Conservation (phyloP, 1,140 invertebrate species). For the Bicyclus anynana region DNA sequence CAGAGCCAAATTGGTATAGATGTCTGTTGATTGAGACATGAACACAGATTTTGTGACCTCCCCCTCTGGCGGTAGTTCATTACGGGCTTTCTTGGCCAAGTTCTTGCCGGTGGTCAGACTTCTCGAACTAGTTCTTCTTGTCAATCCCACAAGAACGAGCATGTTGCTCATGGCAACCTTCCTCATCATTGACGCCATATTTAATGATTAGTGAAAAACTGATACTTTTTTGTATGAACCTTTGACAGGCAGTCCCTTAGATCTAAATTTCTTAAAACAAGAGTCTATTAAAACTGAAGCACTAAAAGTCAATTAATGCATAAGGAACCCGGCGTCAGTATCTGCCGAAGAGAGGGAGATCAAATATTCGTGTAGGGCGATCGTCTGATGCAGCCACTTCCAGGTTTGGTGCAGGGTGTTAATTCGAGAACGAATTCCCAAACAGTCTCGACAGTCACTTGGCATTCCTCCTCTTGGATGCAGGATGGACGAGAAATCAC, state of each 20-base stretch:
- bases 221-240: constrained; percentile 72
- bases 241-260: constrained; percentile 49
- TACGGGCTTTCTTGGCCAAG: constrained; percentile 43
- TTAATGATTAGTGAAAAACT: constrained; percentile 39
- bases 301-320: constrained; percentile 54
- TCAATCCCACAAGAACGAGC: constrained; percentile 54
- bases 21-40: constrained; percentile 93
- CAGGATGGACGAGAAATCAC: constrained; percentile 77
- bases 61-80: constrained; percentile 56
- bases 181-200: constrained; percentile 70
- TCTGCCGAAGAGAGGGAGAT: constrained; percentile 86
- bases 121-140: constrained; percentile 55
- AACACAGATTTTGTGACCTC: constrained; percentile 89
- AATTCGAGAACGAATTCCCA: constrained; percentile 90
- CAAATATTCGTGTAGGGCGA: constrained; percentile 90
- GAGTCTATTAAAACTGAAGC: constrained; percentile 29
- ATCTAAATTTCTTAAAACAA: constrained; percentile 46
- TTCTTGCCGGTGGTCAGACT: constrained; percentile 45
- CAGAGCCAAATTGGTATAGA: constrained; percentile 94
- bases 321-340: constrained; percentile 76
- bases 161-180: constrained; percentile 53
- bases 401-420: constrained; percentile 91
- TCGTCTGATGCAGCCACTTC: constrained; percentile 95
- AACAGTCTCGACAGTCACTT: constrained; percentile 88
- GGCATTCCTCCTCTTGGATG: constrained; percentile 86